Conservation (phyloP, 2,113 vertebrate species). For the Halcyon malimbica region DNA sequence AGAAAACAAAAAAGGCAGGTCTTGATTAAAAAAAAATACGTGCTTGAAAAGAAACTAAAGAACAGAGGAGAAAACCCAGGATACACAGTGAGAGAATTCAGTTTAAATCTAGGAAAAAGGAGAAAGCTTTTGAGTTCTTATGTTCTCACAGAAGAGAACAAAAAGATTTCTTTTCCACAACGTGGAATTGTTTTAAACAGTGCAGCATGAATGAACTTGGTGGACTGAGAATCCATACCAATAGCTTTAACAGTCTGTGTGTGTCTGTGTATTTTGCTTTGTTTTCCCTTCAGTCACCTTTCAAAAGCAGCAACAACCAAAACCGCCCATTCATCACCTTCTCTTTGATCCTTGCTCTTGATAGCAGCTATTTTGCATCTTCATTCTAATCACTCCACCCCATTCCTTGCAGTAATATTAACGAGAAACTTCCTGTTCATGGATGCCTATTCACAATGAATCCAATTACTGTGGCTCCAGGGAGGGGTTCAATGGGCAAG, state of each 20-base stretch:
- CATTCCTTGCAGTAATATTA: conserved; percentile 48
- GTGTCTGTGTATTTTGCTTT: neutral
- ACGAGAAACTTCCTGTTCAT: conserved; percentile 24
- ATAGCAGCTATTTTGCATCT: conserved; percentile 19
- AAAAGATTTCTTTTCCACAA: neutral
- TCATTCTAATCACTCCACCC: conserved; percentile 29
- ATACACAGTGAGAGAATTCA: neutral
- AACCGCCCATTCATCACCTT: neutral
- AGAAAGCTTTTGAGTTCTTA: neutral
- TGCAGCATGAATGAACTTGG: neutral
- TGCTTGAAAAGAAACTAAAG: neutral
- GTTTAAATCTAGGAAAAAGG: neutral
- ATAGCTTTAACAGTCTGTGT: neutral
- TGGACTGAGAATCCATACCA: neutral
- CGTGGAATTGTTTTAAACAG: neutral
- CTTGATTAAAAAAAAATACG: neutral
- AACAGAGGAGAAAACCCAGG: neutral
- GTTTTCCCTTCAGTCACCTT: conserved; percentile 26
- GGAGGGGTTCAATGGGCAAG: neutral
- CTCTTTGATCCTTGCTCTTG: conserved; percentile 27
- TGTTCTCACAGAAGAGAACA: neutral
- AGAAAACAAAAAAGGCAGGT: neutral
- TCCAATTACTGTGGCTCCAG: neutral
- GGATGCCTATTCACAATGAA: neutral
- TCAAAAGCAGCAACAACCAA: conserved; percentile 20